Conservation (phyloP, 2,888 invertebrate species). For the Eutolmus rufibarbis region DNA sequence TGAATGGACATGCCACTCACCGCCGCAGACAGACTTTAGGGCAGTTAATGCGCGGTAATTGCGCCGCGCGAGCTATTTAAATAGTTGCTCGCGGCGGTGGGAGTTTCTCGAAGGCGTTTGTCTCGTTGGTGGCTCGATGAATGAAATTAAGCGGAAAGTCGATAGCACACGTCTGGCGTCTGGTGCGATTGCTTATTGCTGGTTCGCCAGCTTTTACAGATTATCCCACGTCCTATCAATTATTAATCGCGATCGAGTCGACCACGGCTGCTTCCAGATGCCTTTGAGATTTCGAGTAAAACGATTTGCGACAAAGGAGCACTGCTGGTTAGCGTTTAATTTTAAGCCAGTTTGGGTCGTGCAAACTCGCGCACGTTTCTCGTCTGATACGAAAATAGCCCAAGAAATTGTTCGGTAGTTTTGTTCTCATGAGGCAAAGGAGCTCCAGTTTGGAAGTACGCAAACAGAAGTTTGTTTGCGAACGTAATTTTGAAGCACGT, state of each 20-base stretch:
- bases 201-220: neutral
- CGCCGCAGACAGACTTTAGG: neutral
- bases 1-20: neutral
- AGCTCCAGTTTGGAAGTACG: neutral
- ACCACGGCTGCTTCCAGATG: neutral
- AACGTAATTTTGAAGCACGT: neutral
- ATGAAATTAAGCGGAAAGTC: slow-evolving; percentile 5
- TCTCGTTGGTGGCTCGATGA: neutral
- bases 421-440: neutral
- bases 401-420: neutral
- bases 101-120: neutral
- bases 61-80: neutral
- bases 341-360: neutral
- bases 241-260: neutral
- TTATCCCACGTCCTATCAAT: neutral
- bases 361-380: neutral
- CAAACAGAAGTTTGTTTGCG: neutral
- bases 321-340: neutral
- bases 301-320: neutral
- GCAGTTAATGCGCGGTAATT: neutral
- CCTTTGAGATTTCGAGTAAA: neutral
- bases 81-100: neutral
- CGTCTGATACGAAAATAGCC: neutral
- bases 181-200: neutral
- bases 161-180: neutral